phyloP scores from a whole-genome alignment of 2,888 invertebrate genomes.

The Pandemis cinnamomeana region DNA sequence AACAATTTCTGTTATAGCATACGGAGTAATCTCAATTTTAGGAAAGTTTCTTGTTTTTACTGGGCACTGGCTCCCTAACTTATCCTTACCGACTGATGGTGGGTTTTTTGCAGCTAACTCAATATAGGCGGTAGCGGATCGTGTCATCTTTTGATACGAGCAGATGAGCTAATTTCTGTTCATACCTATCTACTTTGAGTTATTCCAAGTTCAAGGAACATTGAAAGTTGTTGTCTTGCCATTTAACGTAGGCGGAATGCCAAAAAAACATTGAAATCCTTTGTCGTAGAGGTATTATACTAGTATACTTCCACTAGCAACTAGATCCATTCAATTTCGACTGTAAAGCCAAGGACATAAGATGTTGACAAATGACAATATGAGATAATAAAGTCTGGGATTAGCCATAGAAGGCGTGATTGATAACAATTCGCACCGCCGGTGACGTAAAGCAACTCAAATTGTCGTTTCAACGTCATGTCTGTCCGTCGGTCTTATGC shows the following conservation, averaged over 20 bases:
- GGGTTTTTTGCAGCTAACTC: not conserved
- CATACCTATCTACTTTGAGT: too few species aligned
- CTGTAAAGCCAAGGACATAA: not conserved
- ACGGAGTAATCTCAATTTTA: not conserved
- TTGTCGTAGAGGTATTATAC: not conserved
- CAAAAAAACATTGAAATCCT: not conserved
- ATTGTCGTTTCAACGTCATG: slow-evolving; percentile 4
- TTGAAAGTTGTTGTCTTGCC: not conserved
- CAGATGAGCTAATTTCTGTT: too few species aligned
- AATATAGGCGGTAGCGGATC: too few species aligned
- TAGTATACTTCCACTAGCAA: not conserved
- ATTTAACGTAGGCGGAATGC: not conserved
- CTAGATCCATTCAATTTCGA: not conserved
- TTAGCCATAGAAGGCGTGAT: slow-evolving; percentile 18
- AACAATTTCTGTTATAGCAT: slow-evolving; percentile 3
- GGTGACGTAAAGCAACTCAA: slow-evolving; percentile 2
- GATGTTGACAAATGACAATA: not conserved
- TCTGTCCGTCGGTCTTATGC: not conserved
- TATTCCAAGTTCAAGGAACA: not conserved
- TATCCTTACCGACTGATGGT: not conserved
- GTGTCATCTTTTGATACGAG: too few species aligned
- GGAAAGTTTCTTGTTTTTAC: too few species aligned
- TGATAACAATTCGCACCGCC: slow-evolving; percentile 15
- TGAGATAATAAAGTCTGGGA: not conserved
- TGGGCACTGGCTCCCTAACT: too few species aligned